Base-by-base conservation (phyloP, 2,888 invertebrate species). In the Pachliopta kotzebuea region DNA sequence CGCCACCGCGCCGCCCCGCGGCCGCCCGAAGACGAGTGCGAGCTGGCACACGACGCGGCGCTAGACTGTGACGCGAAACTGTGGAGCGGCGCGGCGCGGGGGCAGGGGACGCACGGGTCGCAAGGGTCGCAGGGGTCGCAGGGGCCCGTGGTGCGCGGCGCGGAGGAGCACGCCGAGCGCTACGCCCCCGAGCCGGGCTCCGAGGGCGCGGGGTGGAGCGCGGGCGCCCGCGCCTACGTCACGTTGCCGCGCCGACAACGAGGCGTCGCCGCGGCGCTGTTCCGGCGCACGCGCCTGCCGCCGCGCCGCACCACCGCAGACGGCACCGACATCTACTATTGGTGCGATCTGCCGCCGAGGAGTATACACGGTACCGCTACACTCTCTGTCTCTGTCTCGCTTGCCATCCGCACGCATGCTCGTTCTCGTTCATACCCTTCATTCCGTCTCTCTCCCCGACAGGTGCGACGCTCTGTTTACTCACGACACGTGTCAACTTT, bases 261-360 rank as follows among this genome's bases (percentile, higher is more conserved):
- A 61, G 81, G 81, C 71, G 78, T 78, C 74, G 81, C 80, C 70
- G 81, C 83, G 67, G 80, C 76, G 73, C 70, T 82, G 74, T 83
- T 72, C 77, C 76, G 81, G 64, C 74, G 80, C 72, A 79, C 80
- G 65, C 76, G 84, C 70, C 85, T 93, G 76, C 96, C 96, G 70
- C 96, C 96, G 66, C 95, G 94, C 81, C 93, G 96, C 70, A 93
- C 94, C 75, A 96, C 96, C 65, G 95, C 96, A 31, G 96, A 97
- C 88, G 96, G 96, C 75, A 96, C 96, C 68, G 94, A 95, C 81
- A 94, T 96, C 81, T 96, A 95, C 93, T 96, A 96, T 92, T 96
- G 96, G 96, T 96, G 96, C 92, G 96, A 96, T 90, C 86, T 95
- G 85, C 94, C 95, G 74, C 93, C 92, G 76, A 90, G 88, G 74